These are phyloP conservation scores for Anomalospiza imberbis DNA, from an alignment of 2,797 vertebrate species.

Conservation along the genomic window DNA sequence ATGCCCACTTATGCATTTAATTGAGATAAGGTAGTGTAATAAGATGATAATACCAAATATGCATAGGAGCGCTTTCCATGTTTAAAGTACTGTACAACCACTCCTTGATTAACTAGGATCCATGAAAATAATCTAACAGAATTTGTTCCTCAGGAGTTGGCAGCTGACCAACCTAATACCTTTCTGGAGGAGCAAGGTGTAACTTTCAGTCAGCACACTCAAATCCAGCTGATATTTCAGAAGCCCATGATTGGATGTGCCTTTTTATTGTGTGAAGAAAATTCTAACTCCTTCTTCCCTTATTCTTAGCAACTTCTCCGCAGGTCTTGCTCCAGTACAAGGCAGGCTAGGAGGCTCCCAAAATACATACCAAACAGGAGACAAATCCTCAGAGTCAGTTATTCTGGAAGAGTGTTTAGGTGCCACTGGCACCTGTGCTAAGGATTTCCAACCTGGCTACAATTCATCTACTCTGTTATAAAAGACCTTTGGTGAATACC, in stretches of 20 bases:
- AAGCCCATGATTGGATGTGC: background rate
- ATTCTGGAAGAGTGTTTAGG: background rate
- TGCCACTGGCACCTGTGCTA: background rate
- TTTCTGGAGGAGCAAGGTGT: background rate
- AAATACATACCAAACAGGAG: background rate
- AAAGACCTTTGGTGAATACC: background rate
- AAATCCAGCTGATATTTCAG: background rate
- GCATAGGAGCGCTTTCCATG: conserved; percentile 2
- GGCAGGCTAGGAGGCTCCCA: background rate
- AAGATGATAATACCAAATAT: background rate
- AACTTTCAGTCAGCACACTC: background rate
- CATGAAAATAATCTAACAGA: background rate
- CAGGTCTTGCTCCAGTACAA: background rate
- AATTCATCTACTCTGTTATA: background rate
- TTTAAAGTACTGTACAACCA: background rate
- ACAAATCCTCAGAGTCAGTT: background rate
- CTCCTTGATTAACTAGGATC: background rate
- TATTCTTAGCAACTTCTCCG: background rate
- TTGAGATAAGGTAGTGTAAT: background rate
- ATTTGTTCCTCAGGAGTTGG: background rate
- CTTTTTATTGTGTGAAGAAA: background rate
- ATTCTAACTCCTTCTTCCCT: background rate
- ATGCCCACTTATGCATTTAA: background rate
- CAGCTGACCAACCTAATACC: background rate
- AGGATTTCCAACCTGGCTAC: background rate